Evolutionary conservation across 2,888 invertebrate genomes (phyloP), one percentile per base, ranked within the genome.

Genomic region (Eretmocerus hayati): DNA sequence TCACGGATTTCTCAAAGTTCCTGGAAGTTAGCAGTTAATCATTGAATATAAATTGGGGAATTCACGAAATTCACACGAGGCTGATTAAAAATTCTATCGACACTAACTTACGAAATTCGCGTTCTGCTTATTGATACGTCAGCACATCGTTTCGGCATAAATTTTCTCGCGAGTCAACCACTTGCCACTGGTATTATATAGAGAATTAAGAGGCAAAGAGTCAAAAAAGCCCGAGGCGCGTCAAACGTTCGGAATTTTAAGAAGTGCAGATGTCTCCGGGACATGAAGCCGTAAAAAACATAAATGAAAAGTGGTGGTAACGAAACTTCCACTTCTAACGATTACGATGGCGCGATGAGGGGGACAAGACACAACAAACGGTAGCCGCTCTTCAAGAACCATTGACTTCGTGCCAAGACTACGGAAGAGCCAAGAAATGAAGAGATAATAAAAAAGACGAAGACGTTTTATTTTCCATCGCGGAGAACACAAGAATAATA

Each of bases 121-220:
- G 42, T 41, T 45, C 38, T 42, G 40, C 19, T 21, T 55, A 53
- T 56, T 49, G 42, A 57, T 53, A 50, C 32, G 42, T 30, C 30
- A 11, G 19, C 23, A 22, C 19, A 32, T 33, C 43, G 40, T 6
- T 26, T 35, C 30, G 32, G 43, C 36, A 33, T 42, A 39, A 42
- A 42, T 48, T 48, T 42, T 20, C 26, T 26, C 26, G 26, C n/a
- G n/a, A n/a, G n/a, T n/a, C 41, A 41, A 46, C 41, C 31, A 36
- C 43, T 39, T 19, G 19, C 41, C 4, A 33, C 13, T 33, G 39
- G 11, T 26, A 30, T 23, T 21, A 13, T 9, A 18, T 21, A 32
- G 15, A 4, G 22, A n/a, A 31, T 5, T 35, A 46, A n/a, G n/a
- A n/a, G n/a, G n/a, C n/a, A n/a, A n/a, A n/a, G n/a, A n/a, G n/a